Evolutionary conservation across 2,888 invertebrate genomes (phyloP), one percentile per base, ranked within the genome.

Genomic region (Archips crataeganus): DNA sequence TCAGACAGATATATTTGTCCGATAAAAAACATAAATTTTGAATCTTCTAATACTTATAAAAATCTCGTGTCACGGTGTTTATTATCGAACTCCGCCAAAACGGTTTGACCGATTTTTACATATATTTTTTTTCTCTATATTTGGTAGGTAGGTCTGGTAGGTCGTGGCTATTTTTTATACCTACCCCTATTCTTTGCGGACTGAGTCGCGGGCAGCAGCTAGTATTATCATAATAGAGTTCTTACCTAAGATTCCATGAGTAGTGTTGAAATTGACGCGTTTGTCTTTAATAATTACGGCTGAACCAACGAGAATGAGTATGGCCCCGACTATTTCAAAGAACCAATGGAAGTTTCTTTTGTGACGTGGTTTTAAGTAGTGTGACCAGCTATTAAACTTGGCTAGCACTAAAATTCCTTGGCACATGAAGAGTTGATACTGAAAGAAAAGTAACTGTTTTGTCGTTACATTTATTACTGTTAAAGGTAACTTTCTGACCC

Each of bases 381-480:
- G 78, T 1, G 87, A 84, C 87, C 87, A 88, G 70, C 82, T 82
- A 75, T 88, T 88, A 75, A 81, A 85, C 5, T 80, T 82, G 0
- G 87, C 85, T 32, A 87, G 39, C 0, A 85, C 77, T 32, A 88
- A 71, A 1, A 78, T 83, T 9, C 85, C 89, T 80, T 87, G 87
- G 71, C 80, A 81, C 87, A 88, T 87, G 71, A 85, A 84, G 75
- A 88, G 82, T 77, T 88, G 88, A 72, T 86, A 88, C 88, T 89
- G 82, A 39, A 85, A 78, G 47, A 51, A 9, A n/a, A 23, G 2
- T 2, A 36, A 5, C 5, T 36, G 3, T 0, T 36, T 5, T 36
- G 5, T 36, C 0, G 23, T 23, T 23, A 23, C 23, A 23, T 23
- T 23, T 23, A 23, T 23, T 23, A n/a, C n/a, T n/a, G n/a, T n/a